Percentiles rank a stretch among this genome's conserved stretches.
Conservation (phyloP, 2,888 invertebrate species). For the Pyralis farinalis region DNA sequence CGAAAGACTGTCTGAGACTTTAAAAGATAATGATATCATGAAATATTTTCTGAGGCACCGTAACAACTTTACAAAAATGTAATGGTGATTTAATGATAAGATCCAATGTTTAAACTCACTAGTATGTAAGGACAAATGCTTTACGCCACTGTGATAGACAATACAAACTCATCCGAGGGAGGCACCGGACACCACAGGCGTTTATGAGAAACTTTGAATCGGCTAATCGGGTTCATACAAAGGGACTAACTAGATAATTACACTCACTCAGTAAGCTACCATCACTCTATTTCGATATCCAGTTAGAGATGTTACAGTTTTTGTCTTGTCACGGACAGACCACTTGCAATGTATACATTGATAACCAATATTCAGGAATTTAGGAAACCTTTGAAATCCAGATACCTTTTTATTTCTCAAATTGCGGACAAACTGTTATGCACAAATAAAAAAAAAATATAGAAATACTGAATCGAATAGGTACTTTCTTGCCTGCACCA, state of each 20-base stretch:
- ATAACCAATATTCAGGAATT: too few relatives aligned
- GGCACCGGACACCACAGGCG: conserved; percentile 56
- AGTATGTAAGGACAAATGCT: conserved; percentile 80
- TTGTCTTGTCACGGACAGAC: too few relatives aligned
- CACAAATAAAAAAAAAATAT: too few relatives aligned
- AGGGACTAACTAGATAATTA: conserved; percentile 44
- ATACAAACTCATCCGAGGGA: conserved; percentile 65
- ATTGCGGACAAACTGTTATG: too few relatives aligned
- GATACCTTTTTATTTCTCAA: too few relatives aligned
- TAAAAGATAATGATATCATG: conserved; percentile 58
- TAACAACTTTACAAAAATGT: conserved; percentile 71
- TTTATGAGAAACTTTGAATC: conserved; percentile 39
- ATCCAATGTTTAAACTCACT: conserved; percentile 75
- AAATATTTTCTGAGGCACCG: conserved; percentile 77
- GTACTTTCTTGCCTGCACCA: too few relatives aligned
- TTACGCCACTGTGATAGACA: conserved; percentile 78
- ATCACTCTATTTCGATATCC: conserved; percentile 25
- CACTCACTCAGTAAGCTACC: conserved; percentile 43
- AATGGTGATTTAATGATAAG: conserved; percentile 75
- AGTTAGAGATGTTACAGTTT: conserved; percentile 23
- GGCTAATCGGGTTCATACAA: conserved; percentile 24
- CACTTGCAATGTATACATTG: too few relatives aligned
- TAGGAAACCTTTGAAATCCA: too few relatives aligned
- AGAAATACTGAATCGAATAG: too few relatives aligned
- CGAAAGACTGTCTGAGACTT: conserved; percentile 75